phyloP scores from a whole-genome alignment of 2,113 vertebrate species.

The Lutjanus erythropterus region DNA sequence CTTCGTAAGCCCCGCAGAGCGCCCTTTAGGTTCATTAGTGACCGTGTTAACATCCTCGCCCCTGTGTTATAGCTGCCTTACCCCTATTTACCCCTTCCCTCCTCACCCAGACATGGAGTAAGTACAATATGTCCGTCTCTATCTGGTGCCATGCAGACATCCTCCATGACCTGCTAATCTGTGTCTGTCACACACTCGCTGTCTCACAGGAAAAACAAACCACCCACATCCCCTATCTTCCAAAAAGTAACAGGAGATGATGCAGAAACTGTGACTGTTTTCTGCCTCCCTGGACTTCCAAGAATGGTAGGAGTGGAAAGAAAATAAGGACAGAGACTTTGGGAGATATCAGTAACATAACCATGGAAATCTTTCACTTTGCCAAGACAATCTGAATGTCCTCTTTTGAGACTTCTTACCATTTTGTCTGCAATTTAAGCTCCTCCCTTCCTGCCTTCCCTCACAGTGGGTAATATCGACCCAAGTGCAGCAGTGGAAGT shows the following conservation, averaged over 20 bases:
- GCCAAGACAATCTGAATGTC: not conserved
- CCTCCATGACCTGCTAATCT: slow-evolving; percentile 72
- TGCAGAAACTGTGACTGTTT: slow-evolving; percentile 27
- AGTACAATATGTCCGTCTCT: slow-evolving; percentile 41
- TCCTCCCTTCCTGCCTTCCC: slow-evolving; percentile 24
- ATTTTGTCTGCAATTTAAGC: slow-evolving; percentile 14
- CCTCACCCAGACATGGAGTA: slow-evolving; percentile 34
- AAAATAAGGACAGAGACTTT: not conserved
- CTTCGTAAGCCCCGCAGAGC: slow-evolving; percentile 46
- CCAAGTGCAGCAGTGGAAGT: slow-evolving; percentile 46
- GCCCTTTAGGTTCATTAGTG: slow-evolving; percentile 62
- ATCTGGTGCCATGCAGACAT: slow-evolving; percentile 61
- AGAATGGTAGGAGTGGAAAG: not conserved
- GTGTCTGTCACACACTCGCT: slow-evolving; percentile 58
- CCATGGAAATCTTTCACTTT: not conserved
- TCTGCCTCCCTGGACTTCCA: slow-evolving; percentile 7
- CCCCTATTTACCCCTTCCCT: slow-evolving; percentile 29
- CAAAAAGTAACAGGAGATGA: slow-evolving; percentile 26
- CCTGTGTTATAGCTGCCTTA: slow-evolving; percentile 36
- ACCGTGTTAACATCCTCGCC: slow-evolving; percentile 60
- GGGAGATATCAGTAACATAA: not conserved
- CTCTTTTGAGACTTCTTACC: slow-evolving; percentile 3
- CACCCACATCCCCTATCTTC: slow-evolving; percentile 43
- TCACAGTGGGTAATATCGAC: slow-evolving; percentile 24
- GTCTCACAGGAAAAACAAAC: slow-evolving; percentile 44